Evolutionary conservation across 2,113 vertebrate species (phyloP), one percentile per base, ranked within the genome.

Genomic region (Cygnus atratus): DNA sequence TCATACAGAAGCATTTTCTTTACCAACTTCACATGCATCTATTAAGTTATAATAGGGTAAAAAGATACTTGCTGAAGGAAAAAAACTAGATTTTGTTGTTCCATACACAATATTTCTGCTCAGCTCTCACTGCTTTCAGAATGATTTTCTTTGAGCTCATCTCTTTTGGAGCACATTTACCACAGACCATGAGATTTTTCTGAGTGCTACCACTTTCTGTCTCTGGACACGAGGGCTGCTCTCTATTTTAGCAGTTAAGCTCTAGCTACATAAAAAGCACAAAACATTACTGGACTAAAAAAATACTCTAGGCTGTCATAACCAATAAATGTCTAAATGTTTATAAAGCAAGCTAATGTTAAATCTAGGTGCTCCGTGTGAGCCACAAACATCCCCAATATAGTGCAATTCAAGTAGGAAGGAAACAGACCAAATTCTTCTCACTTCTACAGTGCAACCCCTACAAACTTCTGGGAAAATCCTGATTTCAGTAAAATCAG

Each of bases 331-430:
- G 44, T 57, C 83, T 88, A 61, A 75, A 82, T 73, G 55, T 73
- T 96, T 92, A 92, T 79, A 91, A 57, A 89, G 86, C 90, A 91
- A 89, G 77, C 75, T 79, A 75, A 44, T 63, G 88, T 91, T 82
- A 92, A 76, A 88, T 73, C 86, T 91, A 80, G 73, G 70, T 95
- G 43, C 58, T 76, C 43, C 68, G 13, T 55, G 75, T 26, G 66
- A 96, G 58, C 44, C 3, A 87, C 67, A 90, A 75, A 50, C 63
- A 75, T 70, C 86, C 18, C 24, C 52, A 83, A 33, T 62, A 55
- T 15, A 92, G 39, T 71, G 16, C 66, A 84, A 73, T 35, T 79
- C 52, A 87, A 93, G 66, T 5, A 91, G 77, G 72, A 95, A 95
- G 90, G 81, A 92, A 96, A 72, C 74, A 50, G 75, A 41, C 65